phyloP scores from a whole-genome alignment of 2,888 invertebrate genomes.

The Omphaloscelis lunosa region DNA sequence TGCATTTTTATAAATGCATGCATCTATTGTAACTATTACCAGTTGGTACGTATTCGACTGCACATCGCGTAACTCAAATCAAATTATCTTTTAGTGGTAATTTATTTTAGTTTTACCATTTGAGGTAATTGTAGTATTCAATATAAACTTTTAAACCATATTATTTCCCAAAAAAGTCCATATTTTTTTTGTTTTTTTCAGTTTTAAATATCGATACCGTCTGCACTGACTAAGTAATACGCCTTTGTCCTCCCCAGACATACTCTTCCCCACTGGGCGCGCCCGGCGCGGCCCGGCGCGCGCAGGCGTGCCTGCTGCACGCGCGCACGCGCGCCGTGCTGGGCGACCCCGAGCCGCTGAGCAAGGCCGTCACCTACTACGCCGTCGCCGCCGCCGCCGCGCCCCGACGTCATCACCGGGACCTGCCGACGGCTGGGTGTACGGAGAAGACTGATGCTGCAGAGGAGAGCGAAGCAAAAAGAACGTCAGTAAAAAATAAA shows the following conservation, averaged over 20 bases:
- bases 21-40: no score
- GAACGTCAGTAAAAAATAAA: not conserved
- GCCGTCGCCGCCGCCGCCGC: not conserved
- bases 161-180: no score
- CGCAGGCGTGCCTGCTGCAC: not conserved
- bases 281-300: not conserved
- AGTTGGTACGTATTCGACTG: no score
- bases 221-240: not conserved
- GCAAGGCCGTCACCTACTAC: not conserved
- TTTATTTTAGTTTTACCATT: no score
- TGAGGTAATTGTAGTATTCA: no score
- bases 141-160: no score
- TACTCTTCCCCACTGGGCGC: not conserved
- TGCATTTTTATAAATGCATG: no score
- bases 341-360: not conserved
- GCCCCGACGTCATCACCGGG: fast-evolving
- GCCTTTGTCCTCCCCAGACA: not conserved
- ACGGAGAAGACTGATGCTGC: no score
- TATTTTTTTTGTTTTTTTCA: no score
- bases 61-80: no score
- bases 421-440: fast-evolving
- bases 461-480: not conserved
- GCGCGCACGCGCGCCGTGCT: not conserved
- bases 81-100: no score
- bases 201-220: not conserved